These are phyloP conservation scores for Sphaeramia orbicularis DNA, from an alignment of 2,797 vertebrate species.

Conservation along the genomic window DNA sequence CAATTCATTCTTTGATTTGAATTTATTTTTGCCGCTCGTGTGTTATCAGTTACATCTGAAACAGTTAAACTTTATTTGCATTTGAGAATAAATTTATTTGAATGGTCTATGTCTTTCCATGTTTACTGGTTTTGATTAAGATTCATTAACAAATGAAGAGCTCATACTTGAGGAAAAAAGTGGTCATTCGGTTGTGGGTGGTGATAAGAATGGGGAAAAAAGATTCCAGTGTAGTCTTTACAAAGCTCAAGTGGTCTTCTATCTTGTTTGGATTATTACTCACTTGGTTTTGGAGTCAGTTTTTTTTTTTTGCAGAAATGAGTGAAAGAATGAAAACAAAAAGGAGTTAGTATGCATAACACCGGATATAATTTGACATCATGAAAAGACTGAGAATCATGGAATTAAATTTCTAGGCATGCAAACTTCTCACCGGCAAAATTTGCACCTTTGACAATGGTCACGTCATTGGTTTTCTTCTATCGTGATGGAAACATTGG, in stretches of 20 bases:
- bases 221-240: neutral
- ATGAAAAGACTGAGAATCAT: too few species aligned
- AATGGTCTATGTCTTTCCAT: constrained; percentile 16
- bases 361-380: neutral
- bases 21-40: neutral
- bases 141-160: neutral
- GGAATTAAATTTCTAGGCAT: too few species aligned
- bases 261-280: constrained; percentile 18
- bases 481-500: too few species aligned
- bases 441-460: too few species aligned
- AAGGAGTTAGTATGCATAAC: neutral
- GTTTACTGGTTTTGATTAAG: constrained; percentile 12
- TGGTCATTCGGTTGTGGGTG: neutral
- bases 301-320: constrained; percentile 35
- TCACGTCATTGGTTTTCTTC: too few species aligned
- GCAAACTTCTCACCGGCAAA: too few species aligned
- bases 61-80: neutral
- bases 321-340: constrained; percentile 1
- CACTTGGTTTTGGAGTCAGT: neutral
- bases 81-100: neutral
- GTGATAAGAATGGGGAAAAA: neutral
- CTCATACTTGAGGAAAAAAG: neutral
- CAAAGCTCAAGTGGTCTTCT: constrained; percentile 12
- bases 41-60: neutral
- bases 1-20: constrained; percentile 33